Base-by-base conservation (phyloP, 35 echinoderm and acorn worm species). In the Patiria miniata region DNA sequence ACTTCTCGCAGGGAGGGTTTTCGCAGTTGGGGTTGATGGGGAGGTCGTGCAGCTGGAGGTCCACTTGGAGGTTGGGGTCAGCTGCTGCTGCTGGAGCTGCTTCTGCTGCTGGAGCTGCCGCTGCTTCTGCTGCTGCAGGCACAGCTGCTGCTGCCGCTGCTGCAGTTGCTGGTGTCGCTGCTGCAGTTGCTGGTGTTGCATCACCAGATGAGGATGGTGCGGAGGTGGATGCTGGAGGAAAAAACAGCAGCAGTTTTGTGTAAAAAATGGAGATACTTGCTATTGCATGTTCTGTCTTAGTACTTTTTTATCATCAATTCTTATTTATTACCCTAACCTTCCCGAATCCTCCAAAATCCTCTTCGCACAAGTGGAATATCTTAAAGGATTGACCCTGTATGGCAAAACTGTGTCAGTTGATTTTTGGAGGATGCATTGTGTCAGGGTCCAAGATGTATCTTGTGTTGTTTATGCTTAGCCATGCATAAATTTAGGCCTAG, bases 1-100 rank as follows among this genome's bases (percentile, higher is more conserved):
- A 73, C 65, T 73, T 73, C 65, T 73, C 65, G 26, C 65, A 73
- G 65, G 65, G 65, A 12, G 65, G 65, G 65, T 73, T 73, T 30
- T 73, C 65, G n/a, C 65, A 73, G 26, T 73, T 73, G 2, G 65
- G 65, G 26, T 73, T 73, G 65, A 73, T 30, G 10, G 65, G 65
- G 7, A 73, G 21, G 65, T 73, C 65, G 8, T 73, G 65, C 1
- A 73, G 65, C 65, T 73, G 65, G 9, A 73, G 65, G 26, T 73
- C 65, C 29, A 73, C 65, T 34, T 73, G 65, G 29, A 73, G 65
- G 1, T 73, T 73, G 23, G 65, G 65, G 29, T 44, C 56, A 19
- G 28, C 51, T 79, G 69, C 26, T 52, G 73, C 30, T 30, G 86
- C 34, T 30, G 69, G 28, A 12, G 8, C 40, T 79, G 73, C 39